These are phyloP conservation scores for Macquaria australasica DNA, from an alignment of 2,113 vertebrate species.

Conservation along the genomic window DNA sequence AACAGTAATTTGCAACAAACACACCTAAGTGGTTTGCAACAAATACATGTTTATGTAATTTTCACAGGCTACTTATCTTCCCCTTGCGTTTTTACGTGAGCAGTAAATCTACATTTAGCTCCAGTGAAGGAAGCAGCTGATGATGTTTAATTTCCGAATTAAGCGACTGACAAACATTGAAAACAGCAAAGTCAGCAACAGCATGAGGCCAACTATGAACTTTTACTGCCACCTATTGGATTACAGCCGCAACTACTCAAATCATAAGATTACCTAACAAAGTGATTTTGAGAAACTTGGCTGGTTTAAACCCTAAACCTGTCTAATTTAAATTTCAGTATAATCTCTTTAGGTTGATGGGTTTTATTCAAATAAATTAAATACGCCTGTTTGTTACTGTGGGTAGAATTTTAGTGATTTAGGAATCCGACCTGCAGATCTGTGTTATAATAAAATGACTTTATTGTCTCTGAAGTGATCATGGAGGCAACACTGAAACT, in stretches of 20 bases:
- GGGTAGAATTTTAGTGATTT: too few relatives aligned
- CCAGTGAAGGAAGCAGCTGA: neutral
- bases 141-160: neutral
- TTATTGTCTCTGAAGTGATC: neutral
- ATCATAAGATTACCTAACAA: neutral
- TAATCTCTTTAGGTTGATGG: neutral
- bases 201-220: slow-evolving; percentile 28
- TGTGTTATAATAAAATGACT: neutral
- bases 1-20: neutral
- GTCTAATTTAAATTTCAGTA: neutral
- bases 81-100: neutral
- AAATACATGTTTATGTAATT: neutral
- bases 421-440: neutral
- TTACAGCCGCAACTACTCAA: slow-evolving; percentile 27
- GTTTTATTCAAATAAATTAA: neutral
- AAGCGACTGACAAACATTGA: slow-evolving; percentile 7
- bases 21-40: too few relatives aligned
- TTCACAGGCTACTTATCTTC: neutral
- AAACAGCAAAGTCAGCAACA: neutral
- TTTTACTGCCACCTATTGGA: slow-evolving; percentile 80
- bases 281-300: neutral
- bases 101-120: neutral
- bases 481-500: neutral
- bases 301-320: neutral
- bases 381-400: neutral